Evolutionary conservation across 2,888 invertebrate genomes (phyloP), one percentile per base, ranked within the genome.

Genomic region (Erebia aethiops): DNA sequence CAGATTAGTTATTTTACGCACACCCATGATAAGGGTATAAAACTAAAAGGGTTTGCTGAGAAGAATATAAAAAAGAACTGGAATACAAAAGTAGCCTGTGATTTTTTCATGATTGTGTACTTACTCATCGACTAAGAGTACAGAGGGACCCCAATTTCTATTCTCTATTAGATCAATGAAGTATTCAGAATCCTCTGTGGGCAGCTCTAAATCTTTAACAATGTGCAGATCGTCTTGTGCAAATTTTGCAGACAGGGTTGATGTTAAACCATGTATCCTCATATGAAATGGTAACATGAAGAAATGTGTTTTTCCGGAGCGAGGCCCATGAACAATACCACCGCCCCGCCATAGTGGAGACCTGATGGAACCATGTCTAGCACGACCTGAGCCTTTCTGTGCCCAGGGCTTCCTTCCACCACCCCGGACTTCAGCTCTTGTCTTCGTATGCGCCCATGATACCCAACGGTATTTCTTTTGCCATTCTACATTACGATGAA

Each of bases 361-460:
- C 71, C 98, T 94, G 72, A 97, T 97, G 13, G 98, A 98, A 14
- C 99, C 98, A 84, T 99, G 99, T 58, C 99, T 95, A 1, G 99
- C 97, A 77, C 95, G 94, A 0, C 99, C 99, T 43, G 94, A 84
- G 26, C 98, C 98, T 90, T 99, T 99, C 85, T 99, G 99, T 0
- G 98, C 98, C 98, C 99, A 99, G 0, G 99, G 99, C 81, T 99
- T 99, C 41, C 95, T 94, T 0, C 98, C 98, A 67, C 98, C 98
- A 52, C 99, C 99, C 63, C 95, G 92, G 69, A 97, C 96, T 92
- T 99, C 99, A 0, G 97, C 96, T 70, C 98, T 94, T 0, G 96
- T 95, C 85, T 97, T 96, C 1, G 96, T 95, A 79, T 96, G 94
- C 0, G 96, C 96, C 93, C 96, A 98, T 79, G 96, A 96, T 87